Evolutionary conservation across 1,140 invertebrate genomes (phyloP).

Genomic region (Drosophila arizonae): DNA sequence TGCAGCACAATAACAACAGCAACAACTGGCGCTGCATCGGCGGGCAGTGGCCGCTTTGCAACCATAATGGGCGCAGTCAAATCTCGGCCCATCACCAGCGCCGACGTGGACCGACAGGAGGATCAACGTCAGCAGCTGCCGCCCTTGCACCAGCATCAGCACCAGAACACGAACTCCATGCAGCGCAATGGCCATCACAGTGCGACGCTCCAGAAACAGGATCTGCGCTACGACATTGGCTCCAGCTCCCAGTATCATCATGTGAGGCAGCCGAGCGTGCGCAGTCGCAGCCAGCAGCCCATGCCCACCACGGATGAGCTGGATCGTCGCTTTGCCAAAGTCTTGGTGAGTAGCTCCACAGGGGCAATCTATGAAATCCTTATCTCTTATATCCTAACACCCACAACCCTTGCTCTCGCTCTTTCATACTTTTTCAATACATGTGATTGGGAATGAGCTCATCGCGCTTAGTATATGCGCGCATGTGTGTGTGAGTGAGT

Average conservation of each 20-base stretch:
- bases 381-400: background rate
- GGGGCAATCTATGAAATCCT: background rate
- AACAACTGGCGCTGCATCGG: constrained; percentile 31
- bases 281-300: constrained; percentile 90
- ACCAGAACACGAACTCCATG: constrained; percentile 57
- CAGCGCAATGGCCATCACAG: constrained; percentile 62
- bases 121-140: constrained; percentile 34
- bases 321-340: constrained; percentile 96
- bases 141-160: constrained; percentile 38
- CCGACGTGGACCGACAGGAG: constrained; percentile 61
- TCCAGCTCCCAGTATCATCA: constrained; percentile 81
- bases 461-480: constrained; percentile 36
- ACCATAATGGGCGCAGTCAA: constrained; percentile 81
- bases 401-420: constrained; percentile 14
- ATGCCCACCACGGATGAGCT: constrained; percentile 95
- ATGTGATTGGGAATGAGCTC: constrained; percentile 76
- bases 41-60: constrained; percentile 59
- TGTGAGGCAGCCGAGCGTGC: constrained; percentile 87
- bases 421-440: constrained; percentile 23
- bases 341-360: constrained; percentile 89
- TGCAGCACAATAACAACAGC: constrained; percentile 40
- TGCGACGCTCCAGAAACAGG: constrained; percentile 71
- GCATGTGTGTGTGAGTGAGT: constrained; percentile 13
- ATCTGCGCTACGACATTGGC: constrained; percentile 79
- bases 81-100: constrained; percentile 66